Percentiles rank a stretch among this genome's conserved stretches.
phyloP scores from a whole-genome alignment of 1,140 invertebrate species.

The Pseudoatta argentina region DNA sequence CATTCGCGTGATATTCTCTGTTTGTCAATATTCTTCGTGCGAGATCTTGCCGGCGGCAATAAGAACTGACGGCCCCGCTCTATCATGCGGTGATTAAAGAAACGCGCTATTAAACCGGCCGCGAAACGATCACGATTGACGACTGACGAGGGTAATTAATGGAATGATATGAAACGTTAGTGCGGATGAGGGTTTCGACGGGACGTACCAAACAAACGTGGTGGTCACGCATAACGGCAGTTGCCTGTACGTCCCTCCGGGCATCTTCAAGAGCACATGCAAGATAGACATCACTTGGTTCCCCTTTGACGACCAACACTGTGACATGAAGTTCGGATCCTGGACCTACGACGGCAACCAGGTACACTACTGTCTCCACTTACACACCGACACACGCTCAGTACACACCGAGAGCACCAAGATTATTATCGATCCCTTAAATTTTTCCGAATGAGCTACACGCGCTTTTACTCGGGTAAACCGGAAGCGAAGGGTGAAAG shows the following conservation, averaged over 20 bases:
- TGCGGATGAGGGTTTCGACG: slow-evolving; percentile 99
- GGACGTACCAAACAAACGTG: slow-evolving; percentile 98
- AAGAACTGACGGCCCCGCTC: slow-evolving; percentile 49
- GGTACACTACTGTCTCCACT: slow-evolving; percentile 88
- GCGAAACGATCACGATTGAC: slow-evolving; percentile 63
- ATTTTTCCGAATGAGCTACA: slow-evolving; percentile 52
- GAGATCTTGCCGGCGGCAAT: slow-evolving; percentile 4
- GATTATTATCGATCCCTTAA: slow-evolving; percentile 54
- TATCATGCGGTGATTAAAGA: slow-evolving; percentile 49
- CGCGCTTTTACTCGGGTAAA: slow-evolving; percentile 51
- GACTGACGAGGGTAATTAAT: slow-evolving; percentile 75
- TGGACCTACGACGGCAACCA: slow-evolving; percentile 98
- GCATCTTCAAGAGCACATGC: slow-evolving; percentile 99
- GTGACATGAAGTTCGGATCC: slow-evolving; percentile 98
- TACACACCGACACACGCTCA: slow-evolving; percentile 78
- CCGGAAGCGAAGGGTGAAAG: slow-evolving; percentile 33
- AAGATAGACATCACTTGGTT: slow-evolving; percentile 99
- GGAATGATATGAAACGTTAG: slow-evolving; percentile 88
- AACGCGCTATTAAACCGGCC: slow-evolving; percentile 54
- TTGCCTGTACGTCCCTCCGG: slow-evolving; percentile 98
- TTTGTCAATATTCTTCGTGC: slow-evolving; percentile 42
- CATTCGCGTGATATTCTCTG: slow-evolving; percentile 8
- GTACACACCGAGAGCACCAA: slow-evolving; percentile 70
- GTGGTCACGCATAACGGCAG: slow-evolving; percentile 97
- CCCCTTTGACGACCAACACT: slow-evolving; percentile 99